Percentiles rank a stretch among this genome's conserved stretches.
These are phyloP conservation scores for Uropetala carovei DNA, from an alignment of 2,888 invertebrate genomes.

Conservation along the genomic window DNA sequence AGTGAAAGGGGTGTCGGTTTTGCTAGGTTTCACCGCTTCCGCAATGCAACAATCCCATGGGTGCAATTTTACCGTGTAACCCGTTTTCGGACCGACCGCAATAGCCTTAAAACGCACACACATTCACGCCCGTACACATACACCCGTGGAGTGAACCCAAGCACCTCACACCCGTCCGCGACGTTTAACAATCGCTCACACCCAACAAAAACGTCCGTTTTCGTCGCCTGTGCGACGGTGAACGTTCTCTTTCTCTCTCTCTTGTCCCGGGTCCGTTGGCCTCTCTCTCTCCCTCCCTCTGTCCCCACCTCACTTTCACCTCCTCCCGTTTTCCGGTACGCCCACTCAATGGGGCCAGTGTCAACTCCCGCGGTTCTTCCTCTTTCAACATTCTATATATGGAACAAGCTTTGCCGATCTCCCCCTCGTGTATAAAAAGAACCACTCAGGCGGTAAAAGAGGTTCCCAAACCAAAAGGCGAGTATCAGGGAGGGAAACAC, in stretches of 20 bases:
- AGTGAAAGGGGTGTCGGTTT: background rate
- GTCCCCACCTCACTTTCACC: too few species aligned
- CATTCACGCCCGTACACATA: background rate
- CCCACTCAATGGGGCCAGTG: background rate
- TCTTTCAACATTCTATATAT: background rate
- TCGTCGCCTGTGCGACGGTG: background rate
- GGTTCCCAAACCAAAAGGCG: background rate
- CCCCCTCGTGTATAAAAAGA: background rate
- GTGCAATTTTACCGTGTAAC: background rate
- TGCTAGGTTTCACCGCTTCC: background rate
- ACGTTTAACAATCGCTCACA: background rate
- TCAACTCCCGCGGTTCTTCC: background rate
- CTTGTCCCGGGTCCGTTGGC: background rate
- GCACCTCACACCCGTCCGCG: background rate
- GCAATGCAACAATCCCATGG: background rate
- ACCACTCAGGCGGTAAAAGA: background rate
- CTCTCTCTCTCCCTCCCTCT: too few species aligned
- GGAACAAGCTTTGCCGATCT: background rate
- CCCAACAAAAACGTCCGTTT: background rate
- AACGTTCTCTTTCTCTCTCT: too few species aligned
- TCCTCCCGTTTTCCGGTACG: background rate
- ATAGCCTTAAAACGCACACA: background rate
- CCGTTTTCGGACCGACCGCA: background rate
- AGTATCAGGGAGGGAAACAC: too few species aligned
- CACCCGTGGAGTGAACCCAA: background rate